Base-by-base conservation (phyloP, 2,888 invertebrate genomes). In the Seira musarum region DNA sequence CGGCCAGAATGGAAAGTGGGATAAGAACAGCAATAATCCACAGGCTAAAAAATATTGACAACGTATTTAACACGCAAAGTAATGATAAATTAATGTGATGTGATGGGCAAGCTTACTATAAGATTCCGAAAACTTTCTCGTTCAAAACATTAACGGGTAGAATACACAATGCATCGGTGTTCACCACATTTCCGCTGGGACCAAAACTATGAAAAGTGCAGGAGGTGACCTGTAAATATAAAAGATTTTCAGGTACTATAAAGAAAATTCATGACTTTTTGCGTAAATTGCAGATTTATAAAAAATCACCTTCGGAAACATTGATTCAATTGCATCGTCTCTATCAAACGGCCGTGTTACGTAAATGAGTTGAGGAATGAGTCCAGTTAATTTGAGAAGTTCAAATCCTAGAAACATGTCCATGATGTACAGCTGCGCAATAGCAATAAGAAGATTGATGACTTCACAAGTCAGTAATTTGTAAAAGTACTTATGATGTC, bases 141-240 rank as follows among this genome's bases (percentile, higher is more conserved):
- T 95, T 94, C 61, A 95, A 91, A 84, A 94, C 92, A 87, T 95
- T 95, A 8, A 95, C 87, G 0, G 95, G 93, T 15, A 95, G 89
- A n/a, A 95, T 90, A 86, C 95, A 95, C 0, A 95, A 90, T 0
- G 92, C 91, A 87, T 94, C 93, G 82, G 90, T 90, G 0, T 88
- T 87, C 86, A 93, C 91, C 0, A 91, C 83, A 2, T 90, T 88
- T 2, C 93, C 93, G 0, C 91, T 90, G 0, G 92, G 90, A 1
- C 93, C 93, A 80, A 90, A 92, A 82, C 88, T 90, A 92, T 93
- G 15, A 93, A 72, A 91, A 90, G 49, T 67, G 63, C 82, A 82
- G 3, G 73, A 35, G n/a, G 70, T 78, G 2, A 30, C 30, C n/a
- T n/a, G n/a, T n/a, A n/a, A n/a, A n/a, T n/a, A n/a, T n/a, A n/a